Base-by-base conservation (phyloP, 2,797 vertebrate species). In the Rhinichthys osculus region DNA sequence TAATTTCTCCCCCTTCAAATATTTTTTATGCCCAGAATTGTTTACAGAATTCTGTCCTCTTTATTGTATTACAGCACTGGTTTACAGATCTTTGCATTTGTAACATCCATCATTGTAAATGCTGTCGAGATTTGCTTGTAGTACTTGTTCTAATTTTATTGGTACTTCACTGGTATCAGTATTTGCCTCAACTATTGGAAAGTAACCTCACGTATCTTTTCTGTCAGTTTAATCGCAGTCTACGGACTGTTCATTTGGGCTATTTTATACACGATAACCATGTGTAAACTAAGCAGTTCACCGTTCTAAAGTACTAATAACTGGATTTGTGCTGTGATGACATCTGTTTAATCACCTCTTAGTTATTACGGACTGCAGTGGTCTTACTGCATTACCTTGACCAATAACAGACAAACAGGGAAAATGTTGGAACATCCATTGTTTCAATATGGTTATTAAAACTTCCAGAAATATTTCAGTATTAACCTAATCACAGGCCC, bases 101-200 rank as follows among this genome's bases (percentile, higher is more conserved):
- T 69, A 73, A 73, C 78, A 85, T 91, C 89, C 89, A 89, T 92
- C 91, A 92, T 90, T 94, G 93, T 95, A 94, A 92, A 94, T 89
- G 91, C 93, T 94, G 93, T 95, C 90, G 93, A 92, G 91, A 95
- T 94, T 93, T 92, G 92, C 91, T 91, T 95, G 93, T 95, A 89
- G 93, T 95, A 94, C 92, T 90, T 91, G 94, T 94, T 94, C 78
- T 93, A 91, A 69, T 93, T 93, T 94, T 93, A 93, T 93, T 92
- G 93, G 90, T 90, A 90, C 93, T 94, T 94, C 89, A 94, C 90
- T 87, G 92, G 93, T 92, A 86, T 93, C 87, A 90, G 88, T 93
- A 93, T 92, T 93, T 90, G 92, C 92, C 91, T 94, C 92, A 92
- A 89, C 79, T 93, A 89, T 89, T 92, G 89, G 94, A 92, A 91